A percentile compares a stretch with the other conserved stretches of the same genome.
Evolutionary conservation across 2,888 invertebrate genomes (phyloP).

Genomic region (Antheraea yamamai): DNA sequence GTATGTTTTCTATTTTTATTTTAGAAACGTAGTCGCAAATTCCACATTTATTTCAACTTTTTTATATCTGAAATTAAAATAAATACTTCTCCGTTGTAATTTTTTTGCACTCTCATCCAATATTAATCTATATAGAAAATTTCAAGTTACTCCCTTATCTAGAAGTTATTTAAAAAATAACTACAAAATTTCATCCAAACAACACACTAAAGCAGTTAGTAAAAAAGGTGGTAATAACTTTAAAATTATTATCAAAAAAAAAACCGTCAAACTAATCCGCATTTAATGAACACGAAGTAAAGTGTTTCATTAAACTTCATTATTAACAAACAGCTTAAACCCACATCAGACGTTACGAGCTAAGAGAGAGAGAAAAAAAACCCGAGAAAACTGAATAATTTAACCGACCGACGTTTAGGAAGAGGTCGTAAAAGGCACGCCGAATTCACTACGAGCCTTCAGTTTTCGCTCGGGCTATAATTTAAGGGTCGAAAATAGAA

Average conservation of each 20-base stretch:
- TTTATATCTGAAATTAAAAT: too few species aligned
- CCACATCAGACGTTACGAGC: constrained; percentile 45
- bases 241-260: neutral
- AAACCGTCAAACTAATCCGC: neutral
- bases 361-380: constrained; percentile 29
- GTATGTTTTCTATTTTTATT: too few species aligned
- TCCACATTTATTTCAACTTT: too few species aligned
- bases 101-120: too few species aligned
- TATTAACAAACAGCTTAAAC: constrained; percentile 56
- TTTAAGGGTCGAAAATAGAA: constrained; percentile 77
- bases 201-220: too few species aligned
- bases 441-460: constrained; percentile 79
- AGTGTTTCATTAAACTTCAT: constrained; percentile 42
- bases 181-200: too few species aligned
- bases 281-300: constrained; percentile 27
- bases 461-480: constrained; percentile 77
- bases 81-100: too few species aligned
- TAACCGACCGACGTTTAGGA: constrained; percentile 70
- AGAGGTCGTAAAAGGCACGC: constrained; percentile 73
- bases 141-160: too few species aligned
- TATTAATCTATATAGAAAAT: too few species aligned
- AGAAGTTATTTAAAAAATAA: too few species aligned
- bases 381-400: constrained; percentile 64
- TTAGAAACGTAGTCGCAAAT: too few species aligned
- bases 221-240: too few species aligned